Base-by-base conservation (phyloP, 2,888 invertebrate genomes). In the Barypeithes pellucidus region DNA sequence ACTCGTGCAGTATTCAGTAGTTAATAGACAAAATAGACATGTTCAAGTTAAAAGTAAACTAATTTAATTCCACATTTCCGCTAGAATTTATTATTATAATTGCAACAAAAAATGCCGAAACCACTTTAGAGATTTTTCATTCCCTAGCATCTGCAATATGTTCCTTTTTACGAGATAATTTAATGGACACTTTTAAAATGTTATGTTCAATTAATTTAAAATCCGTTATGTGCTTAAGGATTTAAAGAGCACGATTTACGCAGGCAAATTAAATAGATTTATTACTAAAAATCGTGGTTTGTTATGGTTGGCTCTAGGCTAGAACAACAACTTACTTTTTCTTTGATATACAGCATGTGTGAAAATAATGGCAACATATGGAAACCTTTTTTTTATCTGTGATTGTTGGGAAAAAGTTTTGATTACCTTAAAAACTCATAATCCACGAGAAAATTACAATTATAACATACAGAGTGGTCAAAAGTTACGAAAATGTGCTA, bases 111-210 rank as follows among this genome's bases (percentile, higher is more conserved):
- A 50, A 50, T 24, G 22, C 12, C 22, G 24, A 9, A 45, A 20
- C n/a, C 39, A 39, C 11, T 39, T 39, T 22, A 24, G 22, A 50
- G 22, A 50, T 22, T n/a, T 22, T 22, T 50, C 22, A 50, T 50
- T 50, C n/a, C 22, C 11, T 47, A 50, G 3, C 50, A 50, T 50
- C 29, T 29, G 52, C 52, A 54, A 54, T 54, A 29, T 54, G 52
- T 54, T 54, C 24, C 16, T 50, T 24, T 52, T 47, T 22, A 20
- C n/a, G 22, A 18, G 18, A 22, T 20, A 47, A 20, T 47, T 50
- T 54, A 54, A 29, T 54, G 52, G 12, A 29, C 12, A 54, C 52
- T 54, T 54, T 7, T 22, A 54, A 29, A 29, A 14, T 24, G 29
- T 29, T 29, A 54, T 29, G 24, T 54, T 8, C 8, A 29, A 54